A percentile compares a stretch with the other conserved stretches of the same genome.
phyloP scores from a whole-genome alignment of 2,888 invertebrate species.

The Dicyrtomina minuta region DNA sequence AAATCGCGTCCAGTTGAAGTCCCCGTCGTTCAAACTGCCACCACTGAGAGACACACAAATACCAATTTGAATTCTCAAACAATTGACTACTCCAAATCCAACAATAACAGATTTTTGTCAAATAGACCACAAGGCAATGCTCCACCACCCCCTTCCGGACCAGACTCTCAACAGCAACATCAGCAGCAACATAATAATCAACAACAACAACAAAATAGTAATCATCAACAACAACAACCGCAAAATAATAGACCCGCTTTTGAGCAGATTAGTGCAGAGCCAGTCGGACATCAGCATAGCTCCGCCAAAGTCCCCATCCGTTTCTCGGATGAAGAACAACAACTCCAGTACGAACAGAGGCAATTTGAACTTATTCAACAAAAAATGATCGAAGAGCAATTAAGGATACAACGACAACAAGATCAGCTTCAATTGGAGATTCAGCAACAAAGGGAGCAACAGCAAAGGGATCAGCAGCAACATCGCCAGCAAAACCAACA shows the following conservation, averaged over 20 bases:
- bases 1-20: background rate
- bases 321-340: conserved; percentile 21
- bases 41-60: conserved; percentile 9
- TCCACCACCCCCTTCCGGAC: background rate
- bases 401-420: background rate
- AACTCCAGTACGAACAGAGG: conserved; percentile 9
- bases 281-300: conserved; percentile 4
- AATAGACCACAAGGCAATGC: background rate
- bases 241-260: background rate
- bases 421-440: conserved; percentile 26
- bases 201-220: background rate
- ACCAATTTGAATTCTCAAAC: conserved; percentile 13
- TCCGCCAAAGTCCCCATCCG: conserved; percentile 26
- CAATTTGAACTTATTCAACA: background rate
- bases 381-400: background rate
- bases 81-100: conserved; percentile 22
- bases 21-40: background rate
- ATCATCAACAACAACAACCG: background rate
- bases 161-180: background rate
- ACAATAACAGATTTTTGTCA: background rate
- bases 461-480: conserved; percentile 15
- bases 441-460: conserved; percentile 15
- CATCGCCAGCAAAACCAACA: conserved; percentile 8
- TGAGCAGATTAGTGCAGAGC: conserved; percentile 27
- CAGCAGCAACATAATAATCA: conserved; percentile 8